Base-by-base conservation (phyloP, 2,113 vertebrate genomes). In the Eubucco bourcierii region DNA sequence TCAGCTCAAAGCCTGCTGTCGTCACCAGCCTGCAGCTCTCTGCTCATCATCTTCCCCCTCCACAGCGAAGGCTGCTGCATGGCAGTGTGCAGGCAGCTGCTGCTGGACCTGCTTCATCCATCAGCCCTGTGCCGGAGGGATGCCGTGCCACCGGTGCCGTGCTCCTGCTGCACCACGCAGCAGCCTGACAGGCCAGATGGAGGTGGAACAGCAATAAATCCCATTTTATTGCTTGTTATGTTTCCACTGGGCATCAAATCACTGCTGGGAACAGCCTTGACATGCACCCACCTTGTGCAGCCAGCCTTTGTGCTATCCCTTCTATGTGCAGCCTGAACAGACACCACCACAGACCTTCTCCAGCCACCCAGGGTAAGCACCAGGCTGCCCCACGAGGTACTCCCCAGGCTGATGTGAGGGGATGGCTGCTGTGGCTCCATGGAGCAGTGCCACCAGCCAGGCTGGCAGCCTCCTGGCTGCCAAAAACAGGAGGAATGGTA, bases 221-320 rank as follows among this genome's bases (percentile, higher is more conserved):
- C 46, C 1, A 19, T 85, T 94, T 94, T 84, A 37, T 87, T 85
- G 17, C 4, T 1, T 6, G 2, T 74, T 89, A 39, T 50, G 50
- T 87, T 92, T 92, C 89, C 29, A 50, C 64, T 72, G 37, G 34
- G 59, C 47, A 56, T 80, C 82, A 89, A 89, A 95, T 94, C 75
- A 66, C 64, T 63, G 63, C 68, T 21, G 46, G 56, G 37, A 84
- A 82, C 61, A 39, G 28, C 73, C 70, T 77, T 93, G 90, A 85
- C 39, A 29, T 1, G 6, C 46, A 59, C 7, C 46, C 39, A 70
- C 52, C 64, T 84, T 90, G 70, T 63, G 61, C 6, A 55, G 84
- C 34, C 70, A 39, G 89, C 50, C 68, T 79, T 87, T 52, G n/a
- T 50, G 53, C 63, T 79, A 44, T 74, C 34, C 58, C 81, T 77